A percentile compares a stretch with the other conserved stretches of the same genome.
Conservation (phyloP, 2,888 invertebrate genomes). For the Lepidochitona cinerea region DNA sequence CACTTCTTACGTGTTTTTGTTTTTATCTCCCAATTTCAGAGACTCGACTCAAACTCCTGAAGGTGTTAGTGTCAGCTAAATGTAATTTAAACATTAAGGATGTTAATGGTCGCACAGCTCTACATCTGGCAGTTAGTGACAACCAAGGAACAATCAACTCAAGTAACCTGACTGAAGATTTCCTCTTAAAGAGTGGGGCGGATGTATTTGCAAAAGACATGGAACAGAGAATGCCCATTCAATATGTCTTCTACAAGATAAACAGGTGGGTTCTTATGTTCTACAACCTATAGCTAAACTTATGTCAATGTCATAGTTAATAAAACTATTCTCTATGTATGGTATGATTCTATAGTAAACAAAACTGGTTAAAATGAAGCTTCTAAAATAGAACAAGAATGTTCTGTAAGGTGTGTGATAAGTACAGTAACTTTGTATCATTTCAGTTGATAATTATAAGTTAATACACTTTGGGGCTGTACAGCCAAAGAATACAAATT, state of each 20-base stretch:
- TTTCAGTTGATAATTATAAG: too few relatives aligned
- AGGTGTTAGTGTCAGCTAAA: conserved; percentile 8
- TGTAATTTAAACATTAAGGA: conserved; percentile 19
- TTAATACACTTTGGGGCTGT: too few relatives aligned
- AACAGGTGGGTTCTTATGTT: conserved; percentile 39
- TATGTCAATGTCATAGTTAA: neutral
- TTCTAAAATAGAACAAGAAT: too few relatives aligned
- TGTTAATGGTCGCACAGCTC: conserved; percentile 59
- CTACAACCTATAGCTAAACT: neutral
- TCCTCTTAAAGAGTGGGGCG: conserved; percentile 63
- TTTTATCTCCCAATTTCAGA: neutral
- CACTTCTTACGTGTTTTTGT: neutral
- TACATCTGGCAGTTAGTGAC: conserved; percentile 69
- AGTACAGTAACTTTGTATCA: too few relatives aligned
- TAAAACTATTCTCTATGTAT: too few relatives aligned
- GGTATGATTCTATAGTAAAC: too few relatives aligned
- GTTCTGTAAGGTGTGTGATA: too few relatives aligned
- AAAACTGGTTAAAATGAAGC: too few relatives aligned
- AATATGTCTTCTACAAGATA: conserved; percentile 71
- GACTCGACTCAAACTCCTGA: conserved; percentile 8
- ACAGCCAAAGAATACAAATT: too few relatives aligned
- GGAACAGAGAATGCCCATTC: conserved; percentile 68
- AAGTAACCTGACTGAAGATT: conserved; percentile 68
- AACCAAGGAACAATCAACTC: conserved; percentile 65
- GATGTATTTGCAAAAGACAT: conserved; percentile 55